Percentiles rank a stretch among this genome's conserved stretches.
These are phyloP conservation scores for Papilio polyxenes DNA, from an alignment of 1,140 invertebrate genomes.

Conservation along the genomic window DNA sequence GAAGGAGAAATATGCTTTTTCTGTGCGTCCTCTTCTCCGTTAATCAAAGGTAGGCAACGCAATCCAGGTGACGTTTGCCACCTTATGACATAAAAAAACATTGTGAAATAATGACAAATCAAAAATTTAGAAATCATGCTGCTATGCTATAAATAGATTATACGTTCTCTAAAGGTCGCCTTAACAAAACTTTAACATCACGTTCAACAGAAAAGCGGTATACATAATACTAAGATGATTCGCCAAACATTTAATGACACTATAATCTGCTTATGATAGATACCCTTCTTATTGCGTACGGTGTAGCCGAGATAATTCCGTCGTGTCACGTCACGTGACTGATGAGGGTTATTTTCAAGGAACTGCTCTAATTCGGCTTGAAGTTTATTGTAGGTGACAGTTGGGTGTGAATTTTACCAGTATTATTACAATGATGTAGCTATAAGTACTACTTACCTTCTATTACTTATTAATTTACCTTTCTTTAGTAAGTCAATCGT, in stretches of 20 bases:
- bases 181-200: background rate
- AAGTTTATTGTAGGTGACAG: background rate
- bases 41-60: too few relatives aligned
- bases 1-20: too few relatives aligned
- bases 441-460: background rate
- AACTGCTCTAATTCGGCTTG: slow-evolving; percentile 17
- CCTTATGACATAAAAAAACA: too few relatives aligned
- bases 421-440: background rate
- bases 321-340: slow-evolving; percentile 1
- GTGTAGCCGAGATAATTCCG: slow-evolving; percentile 5
- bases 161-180: background rate
- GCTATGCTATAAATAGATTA: background rate
- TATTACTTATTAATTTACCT: background rate
- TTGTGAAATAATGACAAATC: too few relatives aligned
- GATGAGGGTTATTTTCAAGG: slow-evolving; percentile 24
- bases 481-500: background rate
- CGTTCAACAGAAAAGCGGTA: background rate
- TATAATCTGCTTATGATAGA: slow-evolving; percentile 19
- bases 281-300: background rate
- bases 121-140: too few relatives aligned
- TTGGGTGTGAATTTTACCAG: background rate
- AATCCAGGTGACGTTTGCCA: too few relatives aligned
- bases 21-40: too few relatives aligned
- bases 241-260: slow-evolving; percentile 19
- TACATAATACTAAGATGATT: slow-evolving; percentile 9